These are phyloP conservation scores for Rhabdomys dilectus DNA, from an alignment of 2,113 vertebrate species.

Conservation along the genomic window DNA sequence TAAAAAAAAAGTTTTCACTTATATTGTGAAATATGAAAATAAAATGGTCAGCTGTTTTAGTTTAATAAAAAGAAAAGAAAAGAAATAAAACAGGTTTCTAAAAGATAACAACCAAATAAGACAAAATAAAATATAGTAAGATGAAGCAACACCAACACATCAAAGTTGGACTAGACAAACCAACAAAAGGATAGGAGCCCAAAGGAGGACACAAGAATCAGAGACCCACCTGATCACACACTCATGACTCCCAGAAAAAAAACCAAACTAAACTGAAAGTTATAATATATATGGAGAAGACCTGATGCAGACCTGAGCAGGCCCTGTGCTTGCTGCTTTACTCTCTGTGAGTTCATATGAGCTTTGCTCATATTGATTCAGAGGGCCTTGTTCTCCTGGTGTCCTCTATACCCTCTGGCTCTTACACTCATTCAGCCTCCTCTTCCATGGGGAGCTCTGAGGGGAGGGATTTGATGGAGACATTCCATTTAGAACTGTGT, in stretches of 20 bases:
- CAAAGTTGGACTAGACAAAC: neutral
- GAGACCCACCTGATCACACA: neutral
- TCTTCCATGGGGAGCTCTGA: neutral
- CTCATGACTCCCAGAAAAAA: neutral
- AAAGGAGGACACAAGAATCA: neutral
- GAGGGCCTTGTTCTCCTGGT: neutral
- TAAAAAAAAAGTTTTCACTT: too few species aligned
- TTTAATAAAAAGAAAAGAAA: neutral
- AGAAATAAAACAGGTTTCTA: neutral
- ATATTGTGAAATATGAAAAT: slow-evolving; percentile 37
- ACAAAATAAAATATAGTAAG: neutral
- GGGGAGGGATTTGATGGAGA: neutral
- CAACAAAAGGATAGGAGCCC: neutral
- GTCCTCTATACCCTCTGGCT: neutral
- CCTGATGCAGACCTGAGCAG: too few species aligned
- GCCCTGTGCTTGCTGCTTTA: too few species aligned
- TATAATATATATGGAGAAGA: too few species aligned
- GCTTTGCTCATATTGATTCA: neutral
- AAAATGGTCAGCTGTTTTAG: neutral
- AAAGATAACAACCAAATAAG: neutral
- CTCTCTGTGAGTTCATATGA: too few species aligned
- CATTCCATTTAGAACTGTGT: neutral
- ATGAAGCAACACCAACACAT: neutral
- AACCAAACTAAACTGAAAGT: neutral
- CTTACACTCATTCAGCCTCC: neutral